Evolutionary conservation across 1,140 invertebrate genomes (phyloP).

Genomic region (Drosophila ficusphila): DNA sequence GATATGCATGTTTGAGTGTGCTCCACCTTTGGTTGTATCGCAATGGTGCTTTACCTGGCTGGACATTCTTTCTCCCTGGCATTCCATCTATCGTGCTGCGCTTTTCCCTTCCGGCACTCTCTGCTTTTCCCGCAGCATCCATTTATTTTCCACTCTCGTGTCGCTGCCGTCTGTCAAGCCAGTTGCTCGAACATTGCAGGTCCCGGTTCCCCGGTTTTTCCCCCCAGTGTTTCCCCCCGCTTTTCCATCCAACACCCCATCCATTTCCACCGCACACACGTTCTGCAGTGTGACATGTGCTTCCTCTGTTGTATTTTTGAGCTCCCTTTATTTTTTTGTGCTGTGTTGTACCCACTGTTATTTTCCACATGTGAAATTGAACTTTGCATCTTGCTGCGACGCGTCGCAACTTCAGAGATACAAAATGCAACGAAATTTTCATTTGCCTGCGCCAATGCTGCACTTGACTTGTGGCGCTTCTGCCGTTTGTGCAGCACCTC

Average conservation of each 20-base stretch:
- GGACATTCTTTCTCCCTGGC: slow-evolving; percentile 19
- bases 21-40: background rate
- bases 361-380: slow-evolving; percentile 81
- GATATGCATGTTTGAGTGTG: background rate
- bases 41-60: slow-evolving; percentile 24
- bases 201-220: slow-evolving; percentile 15
- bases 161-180: slow-evolving; percentile 64
- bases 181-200: slow-evolving; percentile 40
- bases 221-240: slow-evolving; percentile 4
- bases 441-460: slow-evolving; percentile 41
- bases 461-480: slow-evolving; percentile 78
- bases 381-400: slow-evolving; percentile 75
- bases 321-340: slow-evolving; percentile 27
- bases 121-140: slow-evolving; percentile 13
- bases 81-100: slow-evolving; percentile 31
- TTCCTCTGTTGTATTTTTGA: slow-evolving; percentile 76
- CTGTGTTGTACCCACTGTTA: too few species aligned
- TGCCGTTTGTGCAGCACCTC: slow-evolving; percentile 27
- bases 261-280: slow-evolving; percentile 50
- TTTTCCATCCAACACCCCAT: background rate
- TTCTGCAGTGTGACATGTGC: slow-evolving; percentile 72
- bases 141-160: slow-evolving; percentile 53
- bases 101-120: slow-evolving; percentile 34
- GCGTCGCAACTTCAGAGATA: slow-evolving; percentile 60
- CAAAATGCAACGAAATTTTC: slow-evolving; percentile 52